Base-by-base conservation (phyloP, 2,797 vertebrate genomes). In the Hippoglossus hippoglossus region DNA sequence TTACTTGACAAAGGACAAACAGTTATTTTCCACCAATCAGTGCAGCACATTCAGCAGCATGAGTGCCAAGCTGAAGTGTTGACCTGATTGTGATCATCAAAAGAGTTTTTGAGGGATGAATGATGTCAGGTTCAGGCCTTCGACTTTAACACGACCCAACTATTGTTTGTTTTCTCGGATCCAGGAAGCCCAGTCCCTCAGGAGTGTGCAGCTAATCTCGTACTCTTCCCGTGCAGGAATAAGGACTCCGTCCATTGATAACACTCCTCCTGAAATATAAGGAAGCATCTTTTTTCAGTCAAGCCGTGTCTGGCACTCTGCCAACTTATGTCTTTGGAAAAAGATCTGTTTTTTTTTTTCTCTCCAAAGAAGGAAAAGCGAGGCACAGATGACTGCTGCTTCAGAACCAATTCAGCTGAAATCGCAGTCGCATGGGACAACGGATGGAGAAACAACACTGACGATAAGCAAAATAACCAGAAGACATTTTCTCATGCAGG, bases 221-320 rank as follows among this genome's bases (percentile, higher is more conserved):
- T 52, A 21, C 65, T 87, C 67, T 83, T 79, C 67, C 86, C 63
- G n/a, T 71, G 52, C 67, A 75, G 82, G 79, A 84, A 57, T 55
- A 62, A 47, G 11, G 57, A 54, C 63, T 67, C 61, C 1, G 2
- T 65, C 71, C 63, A 67, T 39, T 25, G 36, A 81, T 49, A 73
- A 79, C 67, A 62, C 62, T 50, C 57, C 9, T 61, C 56, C 44
- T 46, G 4, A 64, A 63, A 60, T 67, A 74, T 24, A 39, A 64
- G 70, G 76, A 87, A 81, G 71, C 57, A 21, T 64, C 58, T 19
- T 54, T 67, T 63, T 67, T 63, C 55, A 53, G 54, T 21, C 51
- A 19, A 49, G 52, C 26, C 1, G 3, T 6, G 49, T 26, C 46
- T 73, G 70, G 65, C 24, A 1, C 44, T 67, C 47, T 66, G 50